Base-by-base conservation (phyloP, 2,113 vertebrate genomes). In the Lagopus leucura region DNA sequence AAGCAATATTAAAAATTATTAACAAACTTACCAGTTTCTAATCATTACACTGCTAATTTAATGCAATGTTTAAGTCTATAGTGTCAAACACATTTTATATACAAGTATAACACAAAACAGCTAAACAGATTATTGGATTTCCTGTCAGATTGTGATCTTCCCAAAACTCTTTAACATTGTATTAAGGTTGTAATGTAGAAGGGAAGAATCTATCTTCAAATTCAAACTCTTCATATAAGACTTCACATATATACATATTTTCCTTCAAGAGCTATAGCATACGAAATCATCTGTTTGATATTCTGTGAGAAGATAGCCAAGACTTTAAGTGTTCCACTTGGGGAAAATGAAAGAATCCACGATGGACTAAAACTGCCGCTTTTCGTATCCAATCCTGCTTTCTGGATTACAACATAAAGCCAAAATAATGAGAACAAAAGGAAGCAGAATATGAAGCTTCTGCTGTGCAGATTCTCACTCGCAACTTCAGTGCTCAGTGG, bases 81-180 rank as follows among this genome's bases (percentile, higher is more conserved):
- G 11, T 1, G 0, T 11, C 21, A 81, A 86, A 86, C 25, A 24
- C 24, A 70, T 70, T 50, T 2, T 18, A 54, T 34, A 28, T 25
- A 43, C 0, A 0, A 50, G 9, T 6, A 5, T 28, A 67, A 36
- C 15, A 17, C 24, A 66, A 64, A 64, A 38, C 4, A 3, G 0
- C 10, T 65, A 78, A 79, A 88, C 21, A 55, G 5, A 70, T 18
- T 65, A 78, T 42, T 57, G 67, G 22, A 7, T 77, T 90, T 92
- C 38, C 36, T 76, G 36, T 58, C 54, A 83, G n/a, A 66, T 50
- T 63, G 50, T 80, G 42, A 79, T 17, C 11, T 28, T 45, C 34
- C 9, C 61, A 38, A 86, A 81, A 30, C 8, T 42, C 3, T 57
- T 40, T 81, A 45, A 60, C 6, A 16, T 74, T 86, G 18, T 32